Evolutionary conservation across 2,113 vertebrate genomes (phyloP).

Genomic region (Leucopsar rothschildi): DNA sequence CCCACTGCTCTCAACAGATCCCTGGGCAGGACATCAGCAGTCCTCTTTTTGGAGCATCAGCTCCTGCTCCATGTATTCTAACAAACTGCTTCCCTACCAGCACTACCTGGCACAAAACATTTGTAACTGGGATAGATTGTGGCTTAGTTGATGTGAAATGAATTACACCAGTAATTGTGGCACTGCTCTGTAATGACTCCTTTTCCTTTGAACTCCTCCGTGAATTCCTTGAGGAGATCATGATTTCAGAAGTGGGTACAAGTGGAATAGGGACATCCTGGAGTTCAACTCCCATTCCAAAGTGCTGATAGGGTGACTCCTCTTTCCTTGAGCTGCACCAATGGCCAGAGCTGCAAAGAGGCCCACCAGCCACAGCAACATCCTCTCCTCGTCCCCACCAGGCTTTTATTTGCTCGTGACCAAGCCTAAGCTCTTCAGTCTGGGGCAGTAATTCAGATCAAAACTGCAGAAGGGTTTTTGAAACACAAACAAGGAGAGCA

Average conservation of each 20-base stretch:
- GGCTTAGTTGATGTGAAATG: not conserved
- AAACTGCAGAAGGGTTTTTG: not conserved
- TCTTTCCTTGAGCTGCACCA: not conserved
- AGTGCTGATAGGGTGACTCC: not conserved
- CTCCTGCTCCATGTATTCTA: not conserved
- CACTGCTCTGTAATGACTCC: fast-evolving
- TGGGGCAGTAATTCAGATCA: not conserved
- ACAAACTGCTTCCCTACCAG: not conserved
- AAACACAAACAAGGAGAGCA: not conserved
- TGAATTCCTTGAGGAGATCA: not conserved
- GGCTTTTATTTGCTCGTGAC: not conserved
- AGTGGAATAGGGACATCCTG: not conserved
- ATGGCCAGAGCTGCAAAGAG: not conserved
- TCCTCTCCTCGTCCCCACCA: not conserved
- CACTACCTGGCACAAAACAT: not conserved
- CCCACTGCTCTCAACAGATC: not conserved
- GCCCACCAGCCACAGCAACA: not conserved
- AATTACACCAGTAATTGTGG: not conserved
- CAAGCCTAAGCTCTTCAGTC: not conserved
- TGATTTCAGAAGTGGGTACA: not conserved
- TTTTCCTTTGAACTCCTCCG: not conserved
- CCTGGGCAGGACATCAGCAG: not conserved
- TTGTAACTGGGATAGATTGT: not conserved
- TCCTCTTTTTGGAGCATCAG: not conserved
- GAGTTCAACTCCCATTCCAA: not conserved